Percentiles rank a stretch among this genome's conserved stretches.
phyloP scores from a whole-genome alignment of 2,888 invertebrate genomes.

The Brachyopa scutellaris region DNA sequence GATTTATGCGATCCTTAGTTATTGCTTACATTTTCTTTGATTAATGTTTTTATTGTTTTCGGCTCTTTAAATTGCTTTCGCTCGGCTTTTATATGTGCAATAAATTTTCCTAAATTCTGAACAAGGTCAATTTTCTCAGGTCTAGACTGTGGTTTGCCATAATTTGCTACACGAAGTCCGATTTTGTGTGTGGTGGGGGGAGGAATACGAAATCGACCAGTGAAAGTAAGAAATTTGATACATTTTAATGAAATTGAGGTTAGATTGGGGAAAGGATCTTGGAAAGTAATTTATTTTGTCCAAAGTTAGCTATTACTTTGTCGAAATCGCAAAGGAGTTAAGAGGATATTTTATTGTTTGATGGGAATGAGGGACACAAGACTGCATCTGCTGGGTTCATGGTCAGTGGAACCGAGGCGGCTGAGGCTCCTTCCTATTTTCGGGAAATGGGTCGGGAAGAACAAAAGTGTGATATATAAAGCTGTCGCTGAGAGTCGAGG shows the following conservation, averaged over 20 bases:
- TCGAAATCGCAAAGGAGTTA: no score
- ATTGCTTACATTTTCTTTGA: slow-evolving; percentile 71
- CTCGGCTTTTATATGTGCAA: slow-evolving; percentile 29
- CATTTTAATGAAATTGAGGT: slow-evolving; percentile 31
- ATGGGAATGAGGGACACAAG: no score
- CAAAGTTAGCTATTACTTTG: no score
- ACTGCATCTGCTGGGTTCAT: no score
- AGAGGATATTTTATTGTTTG: no score
- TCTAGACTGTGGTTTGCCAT: slow-evolving; percentile 29
- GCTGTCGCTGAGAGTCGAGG: no score
- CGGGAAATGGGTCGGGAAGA: no score
- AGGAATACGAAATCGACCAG: slow-evolving; percentile 31
- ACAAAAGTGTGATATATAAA: no score
- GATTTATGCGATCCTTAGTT: slow-evolving; percentile 67
- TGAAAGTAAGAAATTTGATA: slow-evolving; percentile 24
- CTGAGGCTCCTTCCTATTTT: no score
- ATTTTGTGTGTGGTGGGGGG: no score
- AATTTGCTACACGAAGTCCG: slow-evolving; percentile 38
- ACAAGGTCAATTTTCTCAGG: slow-evolving; percentile 43
- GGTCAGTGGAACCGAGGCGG: no score
- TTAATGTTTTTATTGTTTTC: slow-evolving; percentile 70
- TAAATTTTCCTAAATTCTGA: slow-evolving; percentile 41
- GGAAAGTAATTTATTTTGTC: background rate
- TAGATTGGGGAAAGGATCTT: background rate
- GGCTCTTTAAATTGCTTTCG: slow-evolving; percentile 38